These are phyloP conservation scores for Parotia lawesii DNA, from an alignment of 2,113 vertebrate species.

Conservation along the genomic window DNA sequence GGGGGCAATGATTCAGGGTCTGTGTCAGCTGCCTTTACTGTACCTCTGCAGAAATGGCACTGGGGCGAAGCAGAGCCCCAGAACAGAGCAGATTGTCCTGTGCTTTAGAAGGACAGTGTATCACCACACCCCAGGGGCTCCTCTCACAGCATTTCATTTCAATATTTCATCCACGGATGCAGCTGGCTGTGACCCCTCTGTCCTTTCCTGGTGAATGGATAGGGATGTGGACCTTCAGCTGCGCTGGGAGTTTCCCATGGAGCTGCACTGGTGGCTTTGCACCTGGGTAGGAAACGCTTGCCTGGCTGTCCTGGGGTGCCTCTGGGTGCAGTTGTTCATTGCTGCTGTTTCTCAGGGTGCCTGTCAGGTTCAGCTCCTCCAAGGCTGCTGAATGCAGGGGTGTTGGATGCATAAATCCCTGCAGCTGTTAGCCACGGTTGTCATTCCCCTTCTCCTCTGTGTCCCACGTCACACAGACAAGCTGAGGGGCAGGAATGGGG, in stretches of 20 bases:
- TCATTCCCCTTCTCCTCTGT: not conserved
- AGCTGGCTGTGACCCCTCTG: not conserved
- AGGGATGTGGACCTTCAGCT: not conserved
- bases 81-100: not conserved
- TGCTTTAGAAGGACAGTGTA: not conserved
- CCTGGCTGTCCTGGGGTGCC: not conserved
- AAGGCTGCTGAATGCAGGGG: not conserved
- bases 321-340: not conserved
- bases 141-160: not conserved
- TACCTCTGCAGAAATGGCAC: not conserved
- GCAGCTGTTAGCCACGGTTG: not conserved
- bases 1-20: not conserved
- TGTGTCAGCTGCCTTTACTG: not conserved
- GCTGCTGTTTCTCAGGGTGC: not conserved
- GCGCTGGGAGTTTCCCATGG: fast-evolving
- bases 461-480: not conserved
- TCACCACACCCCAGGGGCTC: not conserved
- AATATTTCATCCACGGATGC: not conserved
- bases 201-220: not conserved
- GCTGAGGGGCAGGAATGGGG: not conserved
- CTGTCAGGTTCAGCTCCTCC: not conserved
- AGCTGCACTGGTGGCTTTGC: not conserved
- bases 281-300: not conserved
- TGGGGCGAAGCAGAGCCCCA: not conserved
- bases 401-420: not conserved